Percentiles rank a stretch among this genome's conserved stretches.
Conservation (phyloP, 35 echinoderm and acorn worm genomes). For the Hemicentrotus pulcherrimus region DNA sequence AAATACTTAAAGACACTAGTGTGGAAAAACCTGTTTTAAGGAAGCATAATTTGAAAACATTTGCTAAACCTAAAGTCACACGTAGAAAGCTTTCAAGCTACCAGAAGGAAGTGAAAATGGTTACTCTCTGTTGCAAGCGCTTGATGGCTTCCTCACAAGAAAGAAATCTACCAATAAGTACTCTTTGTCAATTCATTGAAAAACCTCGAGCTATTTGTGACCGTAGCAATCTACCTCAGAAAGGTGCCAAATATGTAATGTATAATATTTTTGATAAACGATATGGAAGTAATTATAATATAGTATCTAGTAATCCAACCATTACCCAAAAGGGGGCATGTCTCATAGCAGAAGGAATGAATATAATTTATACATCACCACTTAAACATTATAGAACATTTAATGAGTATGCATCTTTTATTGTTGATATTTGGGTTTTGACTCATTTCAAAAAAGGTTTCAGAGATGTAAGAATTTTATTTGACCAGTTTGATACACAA, state of each 20-base stretch:
- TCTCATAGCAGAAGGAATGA: conserved; percentile 68
- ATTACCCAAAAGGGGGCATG: conserved; percentile 43
- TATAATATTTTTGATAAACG: conserved; percentile 66
- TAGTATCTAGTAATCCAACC: conserved; percentile 28
- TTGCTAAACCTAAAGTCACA: conserved; percentile 55
- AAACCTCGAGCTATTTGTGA: conserved; percentile 76
- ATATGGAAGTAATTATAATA: conserved; percentile 53
- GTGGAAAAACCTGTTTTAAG: conserved; percentile 52
- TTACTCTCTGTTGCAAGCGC: conserved; percentile 71
- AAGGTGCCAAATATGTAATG: conserved; percentile 74
- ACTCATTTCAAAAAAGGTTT: conserved; percentile 54
- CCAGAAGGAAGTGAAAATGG: conserved; percentile 63
- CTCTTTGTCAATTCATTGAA: conserved; percentile 67
- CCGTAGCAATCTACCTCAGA: conserved; percentile 59
- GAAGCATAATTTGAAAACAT: conserved; percentile 72
- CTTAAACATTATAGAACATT: conserved; percentile 53
- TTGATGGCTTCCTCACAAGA: conserved; percentile 63
- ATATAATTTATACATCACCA: conserved; percentile 69
- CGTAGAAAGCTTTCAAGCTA: conserved; percentile 54
- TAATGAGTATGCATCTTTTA: conserved; percentile 63
- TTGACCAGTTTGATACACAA: conserved; percentile 73
- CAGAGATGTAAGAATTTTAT: conserved; percentile 64
- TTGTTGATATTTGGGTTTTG: conserved; percentile 58
- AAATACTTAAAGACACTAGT: conserved; percentile 57
- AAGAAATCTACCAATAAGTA: conserved; percentile 32